Base-by-base conservation (phyloP, 1,140 invertebrate species). In the Pissodes strobi region DNA sequence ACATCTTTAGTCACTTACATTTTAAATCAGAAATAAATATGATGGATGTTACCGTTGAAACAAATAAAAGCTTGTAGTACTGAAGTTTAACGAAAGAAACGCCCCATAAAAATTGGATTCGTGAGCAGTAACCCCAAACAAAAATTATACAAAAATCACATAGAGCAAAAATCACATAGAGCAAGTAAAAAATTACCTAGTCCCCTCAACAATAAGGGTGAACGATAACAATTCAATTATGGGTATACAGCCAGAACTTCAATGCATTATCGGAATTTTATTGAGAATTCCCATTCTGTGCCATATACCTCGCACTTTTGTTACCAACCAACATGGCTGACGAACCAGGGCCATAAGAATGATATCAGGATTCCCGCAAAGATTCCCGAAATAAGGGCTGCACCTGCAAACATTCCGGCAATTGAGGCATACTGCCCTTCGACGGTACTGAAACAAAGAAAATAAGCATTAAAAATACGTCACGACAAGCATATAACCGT, bases 321-420 rank as follows among this genome's bases (percentile, higher is more conserved):
- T 72, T 78, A 78, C 61, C 78, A 76, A 55, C 72, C 75, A 12
- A 80, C 72, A 65, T 74, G 77, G 5, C 73, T 48, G 30, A 90
- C 84, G 23, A 92, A 68, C 67, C 75, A 78, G 2, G 90, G 88
- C 75, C 90, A 84, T 25, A 90, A 68, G 64, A 89, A 84, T 0
- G 91, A 88, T 72, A 92, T 90, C 17, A 90, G 79, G 22, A 98
- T 85, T 8, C 96, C 96, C 39, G 80, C 78, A 64, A 94, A 88
- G 12, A 98, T 93, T 3, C 25, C 25, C 9, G 25, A 27, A 27
- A 98, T 90, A 0, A 98, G 82, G 70, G 88, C 90, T 13, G 96
- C 94, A 1, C 91, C 25, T 27, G 88, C 95, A 78, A 95, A 93
- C 95, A 27, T 27, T 9, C 25, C 25, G 3, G 25, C 96, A 6